Conservation (phyloP, 2,797 vertebrate genomes). For the Poecilia wingei region DNA sequence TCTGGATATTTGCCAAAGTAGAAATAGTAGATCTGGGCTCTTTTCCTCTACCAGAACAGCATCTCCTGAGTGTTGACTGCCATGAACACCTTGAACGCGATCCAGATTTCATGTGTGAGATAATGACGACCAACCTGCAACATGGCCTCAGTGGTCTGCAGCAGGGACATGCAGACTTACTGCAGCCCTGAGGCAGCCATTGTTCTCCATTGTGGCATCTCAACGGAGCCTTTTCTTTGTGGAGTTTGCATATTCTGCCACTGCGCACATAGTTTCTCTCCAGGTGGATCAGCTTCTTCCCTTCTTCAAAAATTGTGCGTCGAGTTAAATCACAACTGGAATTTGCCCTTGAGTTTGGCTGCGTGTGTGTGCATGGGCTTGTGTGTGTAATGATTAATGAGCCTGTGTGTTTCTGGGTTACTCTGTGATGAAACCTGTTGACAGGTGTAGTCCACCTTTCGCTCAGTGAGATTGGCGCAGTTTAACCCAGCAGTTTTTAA, state of each 20-base stretch:
- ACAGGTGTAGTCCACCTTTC: background rate
- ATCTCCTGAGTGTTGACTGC: background rate
- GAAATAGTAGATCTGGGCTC: background rate
- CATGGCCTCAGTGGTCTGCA: background rate
- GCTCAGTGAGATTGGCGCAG: background rate
- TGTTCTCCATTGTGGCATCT: background rate
- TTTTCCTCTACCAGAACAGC: background rate
- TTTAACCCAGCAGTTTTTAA: background rate
- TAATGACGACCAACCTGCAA: background rate
- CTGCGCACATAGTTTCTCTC: background rate
- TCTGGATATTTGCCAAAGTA: background rate
- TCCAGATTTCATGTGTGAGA: background rate
- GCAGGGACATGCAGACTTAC: background rate
- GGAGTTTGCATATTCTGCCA: background rate
- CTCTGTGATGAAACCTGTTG: background rate
- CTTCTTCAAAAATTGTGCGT: background rate
- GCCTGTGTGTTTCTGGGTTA: background rate
- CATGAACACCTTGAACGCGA: background rate
- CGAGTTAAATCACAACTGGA: background rate
- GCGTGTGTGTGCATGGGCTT: background rate
- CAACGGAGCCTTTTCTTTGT: background rate
- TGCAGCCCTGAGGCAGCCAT: background rate
- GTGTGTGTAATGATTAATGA: background rate
- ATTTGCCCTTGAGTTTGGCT: background rate
- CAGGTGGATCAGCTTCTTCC: background rate